A percentile compares a stretch with the other conserved stretches of the same genome.
Evolutionary conservation across 2,797 vertebrate species (phyloP).

Genomic region (Monodelphis domestica): DNA sequence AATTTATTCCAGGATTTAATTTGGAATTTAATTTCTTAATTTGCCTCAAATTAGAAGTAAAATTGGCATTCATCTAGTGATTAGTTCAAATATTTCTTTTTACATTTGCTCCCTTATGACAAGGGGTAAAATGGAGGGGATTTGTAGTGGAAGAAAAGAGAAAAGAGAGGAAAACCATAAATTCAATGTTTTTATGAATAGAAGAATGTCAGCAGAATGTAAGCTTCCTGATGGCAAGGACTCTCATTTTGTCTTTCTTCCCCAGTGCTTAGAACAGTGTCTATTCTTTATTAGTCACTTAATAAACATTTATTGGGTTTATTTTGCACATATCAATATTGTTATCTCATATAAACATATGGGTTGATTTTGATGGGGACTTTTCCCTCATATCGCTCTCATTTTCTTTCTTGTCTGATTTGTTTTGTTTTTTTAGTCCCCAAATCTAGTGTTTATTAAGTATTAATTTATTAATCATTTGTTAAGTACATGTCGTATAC

Average conservation of each 20-base stretch:
- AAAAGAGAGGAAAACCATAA: background rate
- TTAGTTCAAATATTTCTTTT: background rate
- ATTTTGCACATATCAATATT: too few species aligned
- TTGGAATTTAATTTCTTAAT: conserved; percentile 16
- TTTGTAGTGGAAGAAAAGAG: background rate
- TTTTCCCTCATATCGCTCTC: too few species aligned
- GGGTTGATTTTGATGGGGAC: too few species aligned
- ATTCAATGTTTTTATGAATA: background rate
- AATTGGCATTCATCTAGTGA: background rate
- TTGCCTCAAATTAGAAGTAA: background rate
- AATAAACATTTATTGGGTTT: background rate
- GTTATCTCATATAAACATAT: too few species aligned
- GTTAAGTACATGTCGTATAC: too few species aligned
- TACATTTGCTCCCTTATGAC: conserved; percentile 9
- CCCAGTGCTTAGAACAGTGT: background rate
- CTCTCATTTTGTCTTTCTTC: background rate
- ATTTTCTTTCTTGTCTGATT: too few species aligned
- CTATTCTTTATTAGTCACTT: background rate
- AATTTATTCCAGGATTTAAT: background rate
- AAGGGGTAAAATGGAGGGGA: background rate
- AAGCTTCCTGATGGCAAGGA: background rate
- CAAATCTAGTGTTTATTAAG: too few species aligned
- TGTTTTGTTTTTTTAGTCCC: too few species aligned
- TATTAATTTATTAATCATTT: too few species aligned
- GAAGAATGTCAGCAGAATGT: background rate